Conservation (phyloP, 2,888 invertebrate species). For the Lasioglossum morio region DNA sequence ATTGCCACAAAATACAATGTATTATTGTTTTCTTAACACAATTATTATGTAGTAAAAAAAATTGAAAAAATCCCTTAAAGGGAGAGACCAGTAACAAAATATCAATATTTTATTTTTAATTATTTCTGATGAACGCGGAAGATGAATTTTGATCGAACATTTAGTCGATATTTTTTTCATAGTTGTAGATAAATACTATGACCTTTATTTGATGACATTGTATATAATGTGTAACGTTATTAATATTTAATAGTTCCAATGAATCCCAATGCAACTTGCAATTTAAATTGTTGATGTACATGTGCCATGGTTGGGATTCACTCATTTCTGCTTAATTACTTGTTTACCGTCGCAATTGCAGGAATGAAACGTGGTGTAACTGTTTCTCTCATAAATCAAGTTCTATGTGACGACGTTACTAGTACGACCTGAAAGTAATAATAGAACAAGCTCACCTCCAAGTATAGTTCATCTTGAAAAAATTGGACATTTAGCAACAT, state of each 20-base stretch:
- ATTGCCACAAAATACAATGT: too few relatives aligned
- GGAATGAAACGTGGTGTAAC: neutral
- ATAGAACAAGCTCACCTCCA: neutral
- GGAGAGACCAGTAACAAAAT: neutral
- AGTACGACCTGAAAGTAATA: neutral
- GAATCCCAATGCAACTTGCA: neutral
- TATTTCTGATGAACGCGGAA: too few relatives aligned
- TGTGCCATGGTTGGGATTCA: neutral
- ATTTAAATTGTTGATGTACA: neutral
- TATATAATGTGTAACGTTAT: neutral
- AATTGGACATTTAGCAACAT: neutral
- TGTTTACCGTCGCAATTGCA: neutral
- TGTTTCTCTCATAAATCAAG: neutral
- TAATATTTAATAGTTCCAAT: neutral
- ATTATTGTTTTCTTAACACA: too few relatives aligned
- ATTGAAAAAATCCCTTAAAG: neutral
- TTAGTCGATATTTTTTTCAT: neutral
- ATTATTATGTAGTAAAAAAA: neutral
- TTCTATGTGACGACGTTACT: neutral
- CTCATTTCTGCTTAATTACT: neutral
- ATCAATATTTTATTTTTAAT: neutral
- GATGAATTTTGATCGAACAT: neutral
- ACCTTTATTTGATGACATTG: neutral
- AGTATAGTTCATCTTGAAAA: neutral
- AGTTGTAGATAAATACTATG: neutral